Base-by-base conservation (phyloP, 1,140 invertebrate species). In the Andricus grossulariae region DNA sequence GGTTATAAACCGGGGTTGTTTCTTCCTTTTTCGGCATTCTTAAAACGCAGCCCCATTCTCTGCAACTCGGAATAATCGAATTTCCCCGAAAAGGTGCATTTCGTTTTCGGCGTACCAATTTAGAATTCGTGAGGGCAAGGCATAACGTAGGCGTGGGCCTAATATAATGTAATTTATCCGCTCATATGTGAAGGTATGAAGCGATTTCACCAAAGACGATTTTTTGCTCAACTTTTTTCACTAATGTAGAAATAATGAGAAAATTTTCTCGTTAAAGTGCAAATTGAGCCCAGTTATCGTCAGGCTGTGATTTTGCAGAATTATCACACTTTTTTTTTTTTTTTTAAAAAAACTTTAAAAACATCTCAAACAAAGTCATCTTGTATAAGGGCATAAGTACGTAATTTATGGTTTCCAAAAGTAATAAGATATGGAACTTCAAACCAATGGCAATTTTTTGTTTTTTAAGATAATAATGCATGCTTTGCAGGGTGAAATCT, bases 21-120 rank as follows among this genome's bases (percentile, higher is more conserved):
- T 66, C 25, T 60, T 60, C 57, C 39, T 66, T 66, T 66, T 66
- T 66, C 32, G 60, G 60, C 39, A 45, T n/a, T 66, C 21, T 39
- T 32, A 21, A 32, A 66, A 66, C 57, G 39, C 21, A 45, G 39
- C 39, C 39, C 57, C 25, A 16, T 16, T 66, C 60, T 39, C 60
- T 32, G 16, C 60, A 25, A 66, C 25, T 66, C 13, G 25, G 2
- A 66, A 66, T 66, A 66, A 66, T 66, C 60, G 60, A 66, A 66
- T 66, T 66, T 66, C 60, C 60, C 60, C 60, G 60, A 66, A 66
- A 66, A 39, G 60, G 60, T 66, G 60, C 60, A 66, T 66, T 66
- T n/a, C 60, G 39, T 66, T 66, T 66, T 66, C 25, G 39, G 60
- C 60, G 60, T 66, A 66, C 60, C 60, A 39, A 66, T 66, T 66